Evolutionary conservation across 2,113 vertebrate genomes (phyloP).

Genomic region (Marmota flaviventris): DNA sequence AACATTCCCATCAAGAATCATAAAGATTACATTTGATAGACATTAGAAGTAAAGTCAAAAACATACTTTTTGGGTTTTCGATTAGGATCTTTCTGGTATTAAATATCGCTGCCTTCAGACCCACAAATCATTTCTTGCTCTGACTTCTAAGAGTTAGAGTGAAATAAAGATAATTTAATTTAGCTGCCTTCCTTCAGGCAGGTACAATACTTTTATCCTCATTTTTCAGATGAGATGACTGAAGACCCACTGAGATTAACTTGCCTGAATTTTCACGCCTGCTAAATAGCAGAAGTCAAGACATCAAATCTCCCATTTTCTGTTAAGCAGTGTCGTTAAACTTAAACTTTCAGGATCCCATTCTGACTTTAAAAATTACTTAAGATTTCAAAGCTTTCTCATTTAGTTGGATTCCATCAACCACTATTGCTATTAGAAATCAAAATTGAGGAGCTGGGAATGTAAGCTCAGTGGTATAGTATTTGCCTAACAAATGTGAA

Average conservation of each 20-base stretch:
- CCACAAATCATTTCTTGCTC: background rate
- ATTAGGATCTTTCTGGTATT: background rate
- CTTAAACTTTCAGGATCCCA: background rate
- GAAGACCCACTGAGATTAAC: background rate
- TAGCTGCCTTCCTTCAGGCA: background rate
- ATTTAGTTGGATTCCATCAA: slow-evolving; percentile 10
- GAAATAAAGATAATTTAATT: slow-evolving; percentile 18
- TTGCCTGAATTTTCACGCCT: slow-evolving; percentile 15
- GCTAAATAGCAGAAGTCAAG: slow-evolving; percentile 7
- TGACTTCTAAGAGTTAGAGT: slow-evolving; percentile 37
- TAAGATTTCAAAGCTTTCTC: slow-evolving; percentile 3
- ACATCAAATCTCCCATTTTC: background rate
- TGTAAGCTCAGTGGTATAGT: background rate
- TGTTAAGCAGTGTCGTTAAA: background rate
- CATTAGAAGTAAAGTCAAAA: background rate
- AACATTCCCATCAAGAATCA: background rate
- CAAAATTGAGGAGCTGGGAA: background rate
- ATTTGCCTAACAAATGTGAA: background rate
- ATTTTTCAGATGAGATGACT: slow-evolving; percentile 50
- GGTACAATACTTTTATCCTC: background rate
- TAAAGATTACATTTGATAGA: background rate
- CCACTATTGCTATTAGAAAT: slow-evolving; percentile 11
- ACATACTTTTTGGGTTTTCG: background rate
- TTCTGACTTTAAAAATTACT: slow-evolving; percentile 15
- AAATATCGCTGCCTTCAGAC: slow-evolving; percentile 37